These are phyloP conservation scores for Bujurquina vittata DNA, from an alignment of 2,113 vertebrate genomes.

Conservation along the genomic window DNA sequence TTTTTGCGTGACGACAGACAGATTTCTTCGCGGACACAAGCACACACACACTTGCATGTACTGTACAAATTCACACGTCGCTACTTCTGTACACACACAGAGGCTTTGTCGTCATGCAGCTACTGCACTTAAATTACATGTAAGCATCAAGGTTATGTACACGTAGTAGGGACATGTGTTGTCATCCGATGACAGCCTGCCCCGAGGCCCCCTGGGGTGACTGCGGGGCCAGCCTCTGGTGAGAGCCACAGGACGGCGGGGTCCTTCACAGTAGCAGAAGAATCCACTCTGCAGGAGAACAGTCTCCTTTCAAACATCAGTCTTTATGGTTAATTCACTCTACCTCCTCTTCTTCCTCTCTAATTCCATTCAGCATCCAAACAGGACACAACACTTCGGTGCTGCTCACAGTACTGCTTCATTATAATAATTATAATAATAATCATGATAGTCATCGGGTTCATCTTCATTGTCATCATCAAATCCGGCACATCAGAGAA, in stretches of 20 bases:
- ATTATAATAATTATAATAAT: constrained; percentile 36
- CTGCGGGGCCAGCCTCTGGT: constrained; percentile 39
- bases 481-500: constrained; percentile 64
- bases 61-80: constrained; percentile 78
- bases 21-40: constrained; percentile 69
- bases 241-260: constrained; percentile 29
- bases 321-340: constrained; percentile 24
- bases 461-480: constrained; percentile 58
- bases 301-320: constrained; percentile 31
- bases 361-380: constrained; percentile 38
- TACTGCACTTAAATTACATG: constrained; percentile 79
- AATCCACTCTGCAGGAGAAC: constrained; percentile 47
- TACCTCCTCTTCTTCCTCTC: constrained; percentile 16
- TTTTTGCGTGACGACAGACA: constrained; percentile 66
- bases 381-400: constrained; percentile 62
- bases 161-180: constrained; percentile 62
- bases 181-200: constrained; percentile 59
- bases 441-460: constrained; percentile 61
- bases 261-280: constrained; percentile 71
- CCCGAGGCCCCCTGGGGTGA: not conserved
- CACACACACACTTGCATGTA: constrained; percentile 75
- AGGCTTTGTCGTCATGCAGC: constrained; percentile 82
- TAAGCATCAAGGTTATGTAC: constrained; percentile 78
- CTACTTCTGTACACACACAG: constrained; percentile 77
- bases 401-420: constrained; percentile 70